Evolutionary conservation across 2,113 vertebrate genomes (phyloP), one percentile per base, ranked within the genome.

Genomic region (Strix uralensis): DNA sequence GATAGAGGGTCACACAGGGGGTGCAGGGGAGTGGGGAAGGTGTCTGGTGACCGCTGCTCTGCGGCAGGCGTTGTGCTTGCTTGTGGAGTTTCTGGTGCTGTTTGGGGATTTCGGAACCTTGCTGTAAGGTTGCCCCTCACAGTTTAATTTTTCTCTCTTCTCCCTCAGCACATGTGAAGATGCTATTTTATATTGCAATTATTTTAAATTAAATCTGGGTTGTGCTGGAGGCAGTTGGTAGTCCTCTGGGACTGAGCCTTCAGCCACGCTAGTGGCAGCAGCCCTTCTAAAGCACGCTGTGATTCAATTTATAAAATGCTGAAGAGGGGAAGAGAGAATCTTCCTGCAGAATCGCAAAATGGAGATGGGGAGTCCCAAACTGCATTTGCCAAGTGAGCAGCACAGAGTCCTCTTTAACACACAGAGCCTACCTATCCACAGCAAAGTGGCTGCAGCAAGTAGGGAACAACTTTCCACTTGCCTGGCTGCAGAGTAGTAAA

Each of bases 151-250:
- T 95, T 81, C 89, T 95, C 91, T 97, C 36, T 81, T 94, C 70
- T 97, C 96, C 96, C 96, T 94, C 58, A 95, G 96, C 94, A 88
- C 85, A 77, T 57, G 63, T 57, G 86, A 81, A 95, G 82, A 88
- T 13, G 36, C 94, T 95, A 85, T 96, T 97, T 97, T 95, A 92
- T 94, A 83, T 91, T 89, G 86, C 94, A 97, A 84, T 97, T 97
- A 97, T 97, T 97, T 97, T 94, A 95, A 97, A 94, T 96, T 97
- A 96, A 97, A 97, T 95, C 92, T 94, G 71, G 96, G 94, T 96
- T 97, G 94, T 81, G 77, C 97, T 94, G 54, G 84, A 94, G 95
- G 91, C 94, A 90, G 82, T 47, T 96, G 61, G 80, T 93, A 90
- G 34, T 86, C 97, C 82, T 90, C 42, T 75, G 94, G 91, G 97